phyloP scores from a whole-genome alignment of 2,888 invertebrate genomes.

The Rutpela maculata region DNA sequence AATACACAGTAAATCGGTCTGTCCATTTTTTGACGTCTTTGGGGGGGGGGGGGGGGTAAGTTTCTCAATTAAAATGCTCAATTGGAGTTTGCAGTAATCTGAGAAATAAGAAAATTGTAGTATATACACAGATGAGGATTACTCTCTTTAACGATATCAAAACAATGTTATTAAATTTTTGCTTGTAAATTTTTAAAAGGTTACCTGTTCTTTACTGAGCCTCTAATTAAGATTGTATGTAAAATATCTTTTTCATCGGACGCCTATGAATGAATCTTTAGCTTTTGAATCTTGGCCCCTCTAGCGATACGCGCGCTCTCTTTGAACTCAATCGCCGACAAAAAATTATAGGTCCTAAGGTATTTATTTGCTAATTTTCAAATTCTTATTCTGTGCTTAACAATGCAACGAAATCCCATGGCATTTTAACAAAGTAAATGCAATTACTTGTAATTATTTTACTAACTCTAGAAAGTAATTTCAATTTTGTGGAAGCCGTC shows the following conservation, averaged over 20 bases:
- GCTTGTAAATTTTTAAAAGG: not conserved
- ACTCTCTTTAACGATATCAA: not conserved
- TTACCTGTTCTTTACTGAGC: not conserved
- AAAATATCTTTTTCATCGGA: conserved; percentile 5
- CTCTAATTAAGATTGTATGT: not conserved
- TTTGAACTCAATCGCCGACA: conserved; percentile 53
- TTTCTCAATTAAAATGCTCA: no score
- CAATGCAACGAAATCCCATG: not conserved
- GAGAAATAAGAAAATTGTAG: no score
- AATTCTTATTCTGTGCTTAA: conserved; percentile 41
- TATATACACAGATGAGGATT: no score
- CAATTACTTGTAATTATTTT: not conserved
- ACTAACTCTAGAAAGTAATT: not conserved
- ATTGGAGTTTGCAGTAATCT: no score
- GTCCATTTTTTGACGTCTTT: no score
- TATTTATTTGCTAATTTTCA: conserved; percentile 55
- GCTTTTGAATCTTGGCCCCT: conserved; percentile 46
- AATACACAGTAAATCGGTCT: no score
- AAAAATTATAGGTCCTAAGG: conserved; percentile 54
- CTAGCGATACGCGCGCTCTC: conserved; percentile 46
- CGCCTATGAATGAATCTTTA: conserved; percentile 38
- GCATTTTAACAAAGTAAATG: not conserved
- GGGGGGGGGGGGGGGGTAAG: no score
- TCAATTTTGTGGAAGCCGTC: not conserved
- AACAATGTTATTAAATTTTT: not conserved